Conservation (phyloP, 2,888 invertebrate genomes). For the Zygaena filipendulae region DNA sequence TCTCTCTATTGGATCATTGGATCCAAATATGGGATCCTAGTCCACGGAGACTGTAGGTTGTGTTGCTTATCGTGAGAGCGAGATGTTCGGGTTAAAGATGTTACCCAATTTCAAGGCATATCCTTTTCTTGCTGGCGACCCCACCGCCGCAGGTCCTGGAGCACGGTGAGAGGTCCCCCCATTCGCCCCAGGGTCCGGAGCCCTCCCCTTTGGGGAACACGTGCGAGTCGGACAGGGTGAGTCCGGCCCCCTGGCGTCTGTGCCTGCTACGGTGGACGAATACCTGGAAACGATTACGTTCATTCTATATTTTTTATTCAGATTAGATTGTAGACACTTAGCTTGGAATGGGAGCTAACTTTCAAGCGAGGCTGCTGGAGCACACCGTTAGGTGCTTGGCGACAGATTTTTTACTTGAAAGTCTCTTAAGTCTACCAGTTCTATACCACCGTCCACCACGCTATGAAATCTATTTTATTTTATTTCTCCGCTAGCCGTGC, state of each 20-base stretch:
- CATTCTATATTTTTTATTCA: constrained; percentile 1
- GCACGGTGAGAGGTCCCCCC: constrained; percentile 86
- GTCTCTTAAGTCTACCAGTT: constrained; percentile 2
- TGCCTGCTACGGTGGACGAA: constrained; percentile 76
- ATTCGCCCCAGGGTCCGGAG: constrained; percentile 81
- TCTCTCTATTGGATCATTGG: too few species aligned
- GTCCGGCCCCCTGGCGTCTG: constrained; percentile 80
- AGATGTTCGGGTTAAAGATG: too few species aligned
- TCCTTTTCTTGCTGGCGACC: constrained; percentile 85
- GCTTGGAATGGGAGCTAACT: too few species aligned
- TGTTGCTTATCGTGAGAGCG: too few species aligned
- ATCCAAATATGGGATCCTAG: too few species aligned
- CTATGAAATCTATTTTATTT: background rate
- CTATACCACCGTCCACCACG: constrained; percentile 1
- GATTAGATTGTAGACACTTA: too few species aligned
- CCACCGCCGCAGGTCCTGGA: constrained; percentile 95
- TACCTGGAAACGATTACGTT: too few species aligned
- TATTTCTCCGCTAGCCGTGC: constrained; percentile 16
- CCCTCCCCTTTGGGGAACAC: constrained; percentile 77
- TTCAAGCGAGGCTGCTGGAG: too few species aligned
- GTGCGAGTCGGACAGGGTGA: constrained; percentile 78
- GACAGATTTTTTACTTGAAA: too few species aligned
- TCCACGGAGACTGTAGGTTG: too few species aligned
- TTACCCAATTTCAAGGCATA: constrained; percentile 75
- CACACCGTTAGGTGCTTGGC: too few species aligned